Evolutionary conservation across 2,888 invertebrate species (phyloP).

Genomic region (Villa cingulata): DNA sequence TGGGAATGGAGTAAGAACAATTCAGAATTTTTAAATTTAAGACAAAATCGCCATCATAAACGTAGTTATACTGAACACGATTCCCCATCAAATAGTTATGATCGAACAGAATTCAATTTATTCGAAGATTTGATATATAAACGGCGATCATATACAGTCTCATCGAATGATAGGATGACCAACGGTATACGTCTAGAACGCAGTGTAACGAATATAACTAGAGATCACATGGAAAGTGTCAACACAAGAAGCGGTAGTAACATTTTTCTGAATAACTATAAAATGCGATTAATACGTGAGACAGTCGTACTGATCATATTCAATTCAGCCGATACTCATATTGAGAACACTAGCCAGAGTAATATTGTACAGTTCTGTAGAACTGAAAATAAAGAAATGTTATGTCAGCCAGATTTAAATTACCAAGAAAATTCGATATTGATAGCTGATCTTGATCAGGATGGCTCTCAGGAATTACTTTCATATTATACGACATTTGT

Average conservation of each 20-base stretch:
- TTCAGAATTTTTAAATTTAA: conserved; percentile 9
- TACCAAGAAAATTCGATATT: conserved; percentile 59
- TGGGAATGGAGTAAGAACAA: conserved; percentile 54
- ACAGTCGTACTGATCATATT: conserved; percentile 65
- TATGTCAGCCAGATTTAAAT: conserved; percentile 61
- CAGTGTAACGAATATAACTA: conserved; percentile 14
- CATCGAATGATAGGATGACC: conserved; percentile 18
- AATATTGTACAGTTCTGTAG: conserved; percentile 61
- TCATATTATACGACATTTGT: conserved; percentile 58
- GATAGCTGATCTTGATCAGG: conserved; percentile 61
- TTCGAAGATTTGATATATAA: conserved; percentile 28
- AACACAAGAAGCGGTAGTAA: conserved; percentile 3
- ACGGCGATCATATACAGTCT: conserved; percentile 23
- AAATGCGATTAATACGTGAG: conserved; percentile 49
- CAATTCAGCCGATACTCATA: conserved; percentile 56
- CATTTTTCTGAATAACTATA: conserved; percentile 23
- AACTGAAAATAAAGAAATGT: conserved; percentile 22
- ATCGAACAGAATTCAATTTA: conserved; percentile 20
- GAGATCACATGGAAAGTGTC: too few relatives aligned
- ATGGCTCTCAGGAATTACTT: conserved; percentile 62
- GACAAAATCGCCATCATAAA: conserved; percentile 3
- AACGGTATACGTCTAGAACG: background rate
- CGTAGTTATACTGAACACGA: conserved; percentile 13
- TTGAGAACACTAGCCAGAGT: conserved; percentile 66
- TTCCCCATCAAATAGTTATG: conserved; percentile 3